Evolutionary conservation across 2,888 invertebrate species (phyloP).

Genomic region (Caenorhabditis sp.): DNA sequence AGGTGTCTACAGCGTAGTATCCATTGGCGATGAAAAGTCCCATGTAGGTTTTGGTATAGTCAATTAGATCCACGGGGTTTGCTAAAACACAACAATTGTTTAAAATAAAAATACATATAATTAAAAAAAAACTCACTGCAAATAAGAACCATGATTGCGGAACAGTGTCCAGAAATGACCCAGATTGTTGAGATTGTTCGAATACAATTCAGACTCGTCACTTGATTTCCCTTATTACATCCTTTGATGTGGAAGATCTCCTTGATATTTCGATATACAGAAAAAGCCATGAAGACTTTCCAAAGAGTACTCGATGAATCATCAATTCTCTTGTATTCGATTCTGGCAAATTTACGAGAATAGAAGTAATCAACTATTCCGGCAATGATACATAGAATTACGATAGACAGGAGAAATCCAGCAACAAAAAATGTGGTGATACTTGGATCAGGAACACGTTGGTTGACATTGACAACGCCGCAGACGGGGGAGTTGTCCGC

Average conservation of each 20-base stretch:
- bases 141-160: constrained; percentile 21
- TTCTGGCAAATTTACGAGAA: constrained; percentile 1
- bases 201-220: constrained; percentile 35
- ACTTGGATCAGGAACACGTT: constrained; percentile 5
- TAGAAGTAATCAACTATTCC: constrained; percentile 30
- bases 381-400: neutral
- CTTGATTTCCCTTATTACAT: constrained; percentile 28
- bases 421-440: constrained; percentile 17
- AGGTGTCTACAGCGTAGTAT: constrained; percentile 48
- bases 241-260: constrained; percentile 37
- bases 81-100: constrained; percentile 33
- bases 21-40: constrained; percentile 38
- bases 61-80: constrained; percentile 44
- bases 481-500: constrained; percentile 27
- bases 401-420: constrained; percentile 6
- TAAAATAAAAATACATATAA: too few relatives aligned
- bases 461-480: constrained; percentile 30
- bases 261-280: constrained; percentile 48
- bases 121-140: constrained; percentile 34
- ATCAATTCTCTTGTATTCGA: constrained; percentile 1
- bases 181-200: constrained; percentile 40
- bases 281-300: constrained; percentile 46
- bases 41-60: constrained; percentile 30
- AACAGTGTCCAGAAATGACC: constrained; percentile 46
- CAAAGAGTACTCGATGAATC: constrained; percentile 7